Conservation (phyloP, 2,113 vertebrate genomes). For the Salvator merianae region DNA sequence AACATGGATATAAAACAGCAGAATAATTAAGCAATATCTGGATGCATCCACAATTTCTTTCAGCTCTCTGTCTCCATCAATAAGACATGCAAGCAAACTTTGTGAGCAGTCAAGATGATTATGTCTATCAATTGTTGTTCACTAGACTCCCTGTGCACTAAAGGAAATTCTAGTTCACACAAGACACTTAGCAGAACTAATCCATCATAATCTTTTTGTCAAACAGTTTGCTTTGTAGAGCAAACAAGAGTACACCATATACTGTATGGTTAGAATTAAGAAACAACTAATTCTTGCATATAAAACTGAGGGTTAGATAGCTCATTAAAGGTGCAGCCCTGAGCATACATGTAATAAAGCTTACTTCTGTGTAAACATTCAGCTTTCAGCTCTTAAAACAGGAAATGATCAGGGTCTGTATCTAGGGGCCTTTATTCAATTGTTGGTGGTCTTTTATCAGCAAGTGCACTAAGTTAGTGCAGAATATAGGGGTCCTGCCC, state of each 20-base stretch:
- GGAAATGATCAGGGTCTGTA: neutral
- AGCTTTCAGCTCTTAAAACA: neutral
- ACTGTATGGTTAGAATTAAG: slow-evolving; percentile 2
- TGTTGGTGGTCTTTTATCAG: no score
- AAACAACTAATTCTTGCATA: neutral
- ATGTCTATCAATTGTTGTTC: neutral
- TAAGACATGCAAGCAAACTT: neutral
- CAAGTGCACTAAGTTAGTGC: no score
- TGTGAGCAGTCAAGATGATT: neutral
- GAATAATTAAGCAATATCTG: no score
- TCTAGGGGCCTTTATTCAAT: neutral
- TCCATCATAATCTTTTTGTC: neutral
- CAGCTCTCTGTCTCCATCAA: neutral
- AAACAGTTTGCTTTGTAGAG: neutral
- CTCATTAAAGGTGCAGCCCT: neutral
- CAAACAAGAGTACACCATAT: neutral
- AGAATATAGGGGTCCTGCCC: no score
- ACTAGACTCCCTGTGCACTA: neutral
- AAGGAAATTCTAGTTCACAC: neutral
- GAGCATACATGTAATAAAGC: no score
- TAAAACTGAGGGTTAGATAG: neutral
- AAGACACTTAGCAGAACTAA: neutral
- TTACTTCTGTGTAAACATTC: no score
- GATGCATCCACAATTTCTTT: neutral
- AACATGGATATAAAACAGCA: no score